Evolutionary conservation across 2,797 vertebrate species (phyloP), one percentile per base, ranked within the genome.

Genomic region (Lepilemur septentrionalis): DNA sequence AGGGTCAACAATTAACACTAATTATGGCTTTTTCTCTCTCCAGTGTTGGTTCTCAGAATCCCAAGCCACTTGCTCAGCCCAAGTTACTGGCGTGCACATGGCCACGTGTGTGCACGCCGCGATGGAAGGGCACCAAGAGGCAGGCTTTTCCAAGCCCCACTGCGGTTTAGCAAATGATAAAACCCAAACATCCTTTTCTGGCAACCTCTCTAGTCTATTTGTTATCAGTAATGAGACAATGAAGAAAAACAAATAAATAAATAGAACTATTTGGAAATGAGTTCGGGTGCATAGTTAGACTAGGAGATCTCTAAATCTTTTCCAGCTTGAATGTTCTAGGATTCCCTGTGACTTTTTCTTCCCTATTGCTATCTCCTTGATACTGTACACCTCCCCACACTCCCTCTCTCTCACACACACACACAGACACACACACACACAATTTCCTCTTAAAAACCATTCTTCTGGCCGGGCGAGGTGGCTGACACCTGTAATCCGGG

Each of bases 1-100:
- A 90, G 30, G 69, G 93, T 93, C 95, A 98, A 97, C 94, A 98
- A 97, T 97, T 97, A 98, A 97, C 87, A 94, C 69, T 92, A 97
- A 97, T 98, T 95, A 96, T 20, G 59, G 97, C 96, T 97, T 84
- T 96, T 96, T 93, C 76, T 90, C 96, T 96, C 95, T 93, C 95
- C 79, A 79, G 57, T 65, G 13, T 92, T 93, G 95, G n/a, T 90
- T 97, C 84, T 75, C 79, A 93, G 94, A 65, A 95, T 98, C 91
- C 97, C 89, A 92, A 59, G 89, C 79, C 92, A 96, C 90, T 6
- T 32, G 28, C 76, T 97, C 76, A n/a, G 87, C 91, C 94, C 41
- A 83, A 83, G 87, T 72, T 50, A 4, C n/a, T 75, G 84, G 95
- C 7, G 8, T 52, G 72, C 15, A 0, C 32, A 55, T 1, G 73